Evolutionary conservation across 2,888 invertebrate species (phyloP).

Genomic region (Cosmopolites sordidus): DNA sequence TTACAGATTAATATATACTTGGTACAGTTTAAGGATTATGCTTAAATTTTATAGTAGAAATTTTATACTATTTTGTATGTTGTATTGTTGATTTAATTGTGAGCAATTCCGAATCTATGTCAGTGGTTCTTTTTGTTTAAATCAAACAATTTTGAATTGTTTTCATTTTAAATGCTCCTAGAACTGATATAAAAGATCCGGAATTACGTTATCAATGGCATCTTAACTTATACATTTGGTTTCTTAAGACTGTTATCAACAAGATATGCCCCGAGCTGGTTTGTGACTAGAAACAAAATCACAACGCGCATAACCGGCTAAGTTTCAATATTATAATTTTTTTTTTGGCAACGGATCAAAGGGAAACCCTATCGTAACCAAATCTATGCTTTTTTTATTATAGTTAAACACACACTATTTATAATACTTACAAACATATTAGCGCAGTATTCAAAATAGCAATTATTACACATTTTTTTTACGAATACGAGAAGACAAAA

Average conservation of each 20-base stretch:
- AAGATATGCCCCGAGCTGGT: slow-evolving; percentile 32
- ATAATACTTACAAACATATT: slow-evolving; percentile 39
- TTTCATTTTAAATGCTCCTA: not conserved
- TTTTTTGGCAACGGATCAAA: slow-evolving; percentile 43
- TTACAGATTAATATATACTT: slow-evolving; percentile 53
- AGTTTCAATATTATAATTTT: not conserved
- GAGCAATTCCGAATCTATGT: not conserved
- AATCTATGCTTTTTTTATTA: slow-evolving; percentile 26
- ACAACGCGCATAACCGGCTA: slow-evolving; percentile 40
- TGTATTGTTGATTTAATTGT: slow-evolving; percentile 42
- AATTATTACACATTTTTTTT: slow-evolving; percentile 37
- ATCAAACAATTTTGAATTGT: not conserved
- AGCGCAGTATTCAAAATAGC: slow-evolving; percentile 48
- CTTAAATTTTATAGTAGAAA: slow-evolving; percentile 47
- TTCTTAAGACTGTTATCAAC: slow-evolving; percentile 14
- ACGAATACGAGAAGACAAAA: slow-evolving; percentile 56
- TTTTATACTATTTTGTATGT: slow-evolving; percentile 45
- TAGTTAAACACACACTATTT: slow-evolving; percentile 38
- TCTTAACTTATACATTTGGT: slow-evolving; percentile 14
- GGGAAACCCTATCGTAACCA: slow-evolving; percentile 24
- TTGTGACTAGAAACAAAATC: slow-evolving; percentile 45
- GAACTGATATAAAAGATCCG: not conserved
- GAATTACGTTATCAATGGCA: slow-evolving; percentile 7
- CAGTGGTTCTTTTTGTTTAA: not conserved
- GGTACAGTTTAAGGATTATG: slow-evolving; percentile 61